These are phyloP conservation scores for Caenorhabditis afra DNA, from an alignment of 2,888 invertebrate species.

Conservation along the genomic window DNA sequence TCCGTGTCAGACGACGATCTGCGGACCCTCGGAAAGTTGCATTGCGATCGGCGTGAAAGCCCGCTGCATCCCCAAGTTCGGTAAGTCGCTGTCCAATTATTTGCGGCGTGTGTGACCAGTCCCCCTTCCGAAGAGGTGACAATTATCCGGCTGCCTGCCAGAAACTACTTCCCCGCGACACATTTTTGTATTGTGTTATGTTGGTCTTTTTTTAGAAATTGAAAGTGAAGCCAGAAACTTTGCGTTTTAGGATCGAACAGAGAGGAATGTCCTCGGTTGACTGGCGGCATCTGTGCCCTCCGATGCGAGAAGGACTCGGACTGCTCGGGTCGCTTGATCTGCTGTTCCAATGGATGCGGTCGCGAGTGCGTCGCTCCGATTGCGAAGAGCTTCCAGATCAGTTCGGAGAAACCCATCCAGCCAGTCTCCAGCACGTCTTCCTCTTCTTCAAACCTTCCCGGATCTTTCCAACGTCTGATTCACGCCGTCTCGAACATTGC, in stretches of 20 bases:
- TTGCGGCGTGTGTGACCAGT: constrained; percentile 13
- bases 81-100: constrained; percentile 54
- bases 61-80: constrained; percentile 68
- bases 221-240: background rate
- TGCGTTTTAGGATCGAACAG: constrained; percentile 56
- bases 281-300: constrained; percentile 73
- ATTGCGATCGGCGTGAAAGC: constrained; percentile 62
- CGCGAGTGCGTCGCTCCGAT: constrained; percentile 74
- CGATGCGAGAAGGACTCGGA: constrained; percentile 73
- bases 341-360: constrained; percentile 78
- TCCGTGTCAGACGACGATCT: constrained; percentile 71
- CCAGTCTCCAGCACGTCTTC: constrained; percentile 47
- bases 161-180: constrained; percentile 3
- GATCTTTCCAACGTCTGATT: constrained; percentile 58
- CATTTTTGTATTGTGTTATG: constrained; percentile 36
- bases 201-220: background rate
- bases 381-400: constrained; percentile 62
- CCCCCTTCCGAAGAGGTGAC: constrained; percentile 36
- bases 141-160: constrained; percentile 41
- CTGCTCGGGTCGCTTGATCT: constrained; percentile 71
- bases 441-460: constrained; percentile 32
- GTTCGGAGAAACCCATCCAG: constrained; percentile 44
- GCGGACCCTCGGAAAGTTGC: constrained; percentile 69
- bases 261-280: constrained; percentile 71
- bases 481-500: constrained; percentile 57